Conservation (phyloP, 1,140 invertebrate genomes). For the Cherax destructor region DNA sequence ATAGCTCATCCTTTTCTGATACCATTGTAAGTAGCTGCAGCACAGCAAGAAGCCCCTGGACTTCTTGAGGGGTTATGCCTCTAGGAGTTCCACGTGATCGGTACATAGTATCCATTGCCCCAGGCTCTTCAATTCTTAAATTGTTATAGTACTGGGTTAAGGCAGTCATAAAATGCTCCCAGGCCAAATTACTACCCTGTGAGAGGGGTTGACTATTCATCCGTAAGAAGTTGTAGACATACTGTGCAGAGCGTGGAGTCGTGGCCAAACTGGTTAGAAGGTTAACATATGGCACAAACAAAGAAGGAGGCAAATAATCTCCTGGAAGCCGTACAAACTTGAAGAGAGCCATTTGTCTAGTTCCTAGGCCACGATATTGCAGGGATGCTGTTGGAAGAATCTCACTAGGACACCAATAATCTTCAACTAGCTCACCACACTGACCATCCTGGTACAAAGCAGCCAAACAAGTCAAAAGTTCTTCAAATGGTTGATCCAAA, state of each 20-base stretch:
- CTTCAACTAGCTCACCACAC: conserved; percentile 83
- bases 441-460: conserved; percentile 87
- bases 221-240: conserved; percentile 92
- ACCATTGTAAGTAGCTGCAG: conserved; percentile 86
- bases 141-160: conserved; percentile 83
- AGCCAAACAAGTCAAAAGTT: conserved; percentile 86
- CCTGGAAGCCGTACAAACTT: conserved; percentile 93
- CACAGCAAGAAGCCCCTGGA: conserved; percentile 90
- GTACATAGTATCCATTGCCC: conserved; percentile 81
- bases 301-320: conserved; percentile 87
- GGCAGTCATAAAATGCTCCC: conserved; percentile 93
- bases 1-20: conserved; percentile 77
- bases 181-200: conserved; percentile 80
- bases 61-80: conserved; percentile 87
- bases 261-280: conserved; percentile 90
- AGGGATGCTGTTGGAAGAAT: conserved; percentile 53
- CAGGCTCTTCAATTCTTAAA: conserved; percentile 82
- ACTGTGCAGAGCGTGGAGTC: conserved; percentile 83
- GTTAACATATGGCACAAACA: conserved; percentile 91
- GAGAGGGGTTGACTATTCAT: conserved; percentile 79
- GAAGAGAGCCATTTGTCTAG: conserved; percentile 84
- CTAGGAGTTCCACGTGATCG: conserved; percentile 77
- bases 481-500: conserved; percentile 88
- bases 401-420: conserved; percentile 89
- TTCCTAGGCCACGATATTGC: conserved; percentile 60